phyloP scores from a whole-genome alignment of 2,888 invertebrate species.

The Graphium colonna region DNA sequence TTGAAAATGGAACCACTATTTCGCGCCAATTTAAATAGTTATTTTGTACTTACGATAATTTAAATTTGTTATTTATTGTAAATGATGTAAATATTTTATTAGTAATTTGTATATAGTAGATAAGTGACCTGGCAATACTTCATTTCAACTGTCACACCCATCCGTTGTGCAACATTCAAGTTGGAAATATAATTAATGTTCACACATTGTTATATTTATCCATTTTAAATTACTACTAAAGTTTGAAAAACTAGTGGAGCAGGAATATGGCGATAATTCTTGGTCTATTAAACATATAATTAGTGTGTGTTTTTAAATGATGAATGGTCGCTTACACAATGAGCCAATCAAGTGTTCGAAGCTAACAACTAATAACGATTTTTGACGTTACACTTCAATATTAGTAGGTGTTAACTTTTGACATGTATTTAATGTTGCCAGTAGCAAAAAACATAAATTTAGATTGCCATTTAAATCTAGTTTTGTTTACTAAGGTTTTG shows the following conservation, averaged over 20 bases:
- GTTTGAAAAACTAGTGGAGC: background rate
- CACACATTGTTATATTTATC: background rate
- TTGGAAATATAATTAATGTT: background rate
- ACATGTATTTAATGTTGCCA: background rate
- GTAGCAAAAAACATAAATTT: too few relatives aligned
- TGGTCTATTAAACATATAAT: constrained; percentile 1
- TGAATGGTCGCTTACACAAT: background rate
- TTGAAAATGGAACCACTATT: background rate
- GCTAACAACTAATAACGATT: constrained; percentile 1
- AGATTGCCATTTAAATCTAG: too few relatives aligned
- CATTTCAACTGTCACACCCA: too few relatives aligned
- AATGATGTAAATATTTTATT: too few relatives aligned
- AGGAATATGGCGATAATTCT: background rate
- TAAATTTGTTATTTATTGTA: too few relatives aligned
- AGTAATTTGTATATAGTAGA: too few relatives aligned
- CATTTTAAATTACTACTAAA: background rate
- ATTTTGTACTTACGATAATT: too few relatives aligned
- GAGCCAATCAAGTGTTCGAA: constrained; percentile 3
- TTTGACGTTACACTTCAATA: constrained; percentile 2
- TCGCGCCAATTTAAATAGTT: constrained; percentile 1
- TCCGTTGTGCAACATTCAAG: too few relatives aligned
- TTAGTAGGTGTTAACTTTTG: background rate
- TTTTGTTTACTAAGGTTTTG: too few relatives aligned
- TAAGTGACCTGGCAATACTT: too few relatives aligned
- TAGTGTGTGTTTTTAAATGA: background rate